Evolutionary conservation across 2,113 vertebrate genomes (phyloP), one percentile per base, ranked within the genome.

Genomic region (Orthochromis indermauri): DNA sequence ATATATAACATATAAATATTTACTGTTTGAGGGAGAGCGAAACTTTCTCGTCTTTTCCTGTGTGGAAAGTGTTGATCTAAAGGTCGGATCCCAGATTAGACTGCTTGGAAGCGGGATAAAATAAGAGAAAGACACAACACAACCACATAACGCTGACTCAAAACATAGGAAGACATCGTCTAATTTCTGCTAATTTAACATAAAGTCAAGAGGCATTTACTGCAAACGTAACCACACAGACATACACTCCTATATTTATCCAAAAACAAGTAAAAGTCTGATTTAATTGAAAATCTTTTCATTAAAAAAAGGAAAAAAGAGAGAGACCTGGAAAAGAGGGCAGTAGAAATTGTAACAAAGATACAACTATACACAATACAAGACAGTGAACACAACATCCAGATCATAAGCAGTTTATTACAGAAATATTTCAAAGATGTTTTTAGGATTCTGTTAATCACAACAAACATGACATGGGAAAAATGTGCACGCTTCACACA

Each of bases 11-110:
- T 5, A 45, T 45, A 49, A 42, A 71, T 31, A 33, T 78, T 78
- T 78, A 78, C 45, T 33, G 71, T 49, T 49, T 78, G 24, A n/a
- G 24, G 45, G 71, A 78, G 45, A 76, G 42, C 11, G 2, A 78
- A 78, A 19, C 45, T 13, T 68, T 21, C 63, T 31, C 4, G 5
- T 26, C 68, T 28, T 19, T 76, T 76, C 40, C 14, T 51, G 17
- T 28, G 80, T 49, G 82, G 82, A 89, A 84, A 78, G 6, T 26
- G 51, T 80, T 88, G 63, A 81, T 80, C 63, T 68, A n/a, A 42
- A 76, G 19, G 51, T 59, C 61, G 80, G 61, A 89, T 57, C 86
- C 45, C 1, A 16, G 88, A 90, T 88, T 66, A 91, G 71, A 24
- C 16, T 28, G 47, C 66, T 81, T 88, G 59, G 61, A 82, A 54